Evolutionary conservation across 2,113 vertebrate species (phyloP).

Genomic region (Petroica traversi): DNA sequence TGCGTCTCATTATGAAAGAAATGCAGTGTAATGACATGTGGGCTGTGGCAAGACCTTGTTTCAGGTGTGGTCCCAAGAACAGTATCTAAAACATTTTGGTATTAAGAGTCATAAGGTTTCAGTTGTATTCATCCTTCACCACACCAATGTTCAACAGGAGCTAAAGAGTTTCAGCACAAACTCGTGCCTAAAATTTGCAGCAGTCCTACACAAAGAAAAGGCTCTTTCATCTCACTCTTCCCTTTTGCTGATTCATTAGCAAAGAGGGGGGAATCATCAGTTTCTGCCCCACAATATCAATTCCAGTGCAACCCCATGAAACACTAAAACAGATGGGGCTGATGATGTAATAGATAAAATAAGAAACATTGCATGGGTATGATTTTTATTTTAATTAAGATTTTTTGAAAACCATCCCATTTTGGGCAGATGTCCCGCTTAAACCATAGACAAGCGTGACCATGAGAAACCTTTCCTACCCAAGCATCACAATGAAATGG

Average conservation of each 20-base stretch:
- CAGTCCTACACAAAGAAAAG: neutral
- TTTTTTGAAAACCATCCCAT: neutral
- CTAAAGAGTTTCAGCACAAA: neutral
- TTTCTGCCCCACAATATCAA: neutral
- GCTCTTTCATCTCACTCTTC: neutral
- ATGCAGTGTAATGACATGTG: neutral
- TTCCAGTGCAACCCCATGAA: neutral
- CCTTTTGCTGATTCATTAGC: neutral
- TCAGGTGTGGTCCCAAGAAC: neutral
- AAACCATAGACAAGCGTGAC: accelerated
- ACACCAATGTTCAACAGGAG: neutral
- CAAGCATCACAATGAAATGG: neutral
- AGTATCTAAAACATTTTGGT: neutral
- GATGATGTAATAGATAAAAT: neutral
- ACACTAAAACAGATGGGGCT: neutral
- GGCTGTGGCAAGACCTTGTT: neutral
- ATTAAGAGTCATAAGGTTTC: neutral
- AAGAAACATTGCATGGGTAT: neutral
- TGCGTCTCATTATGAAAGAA: neutral
- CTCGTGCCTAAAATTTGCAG: neutral
- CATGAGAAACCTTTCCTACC: neutral
- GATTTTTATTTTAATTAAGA: neutral
- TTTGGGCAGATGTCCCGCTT: neutral
- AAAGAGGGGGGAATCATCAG: neutral
- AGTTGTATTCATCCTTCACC: neutral